These are phyloP conservation scores for Promerops cafer DNA, from an alignment of 2,113 vertebrate genomes.

Conservation along the genomic window DNA sequence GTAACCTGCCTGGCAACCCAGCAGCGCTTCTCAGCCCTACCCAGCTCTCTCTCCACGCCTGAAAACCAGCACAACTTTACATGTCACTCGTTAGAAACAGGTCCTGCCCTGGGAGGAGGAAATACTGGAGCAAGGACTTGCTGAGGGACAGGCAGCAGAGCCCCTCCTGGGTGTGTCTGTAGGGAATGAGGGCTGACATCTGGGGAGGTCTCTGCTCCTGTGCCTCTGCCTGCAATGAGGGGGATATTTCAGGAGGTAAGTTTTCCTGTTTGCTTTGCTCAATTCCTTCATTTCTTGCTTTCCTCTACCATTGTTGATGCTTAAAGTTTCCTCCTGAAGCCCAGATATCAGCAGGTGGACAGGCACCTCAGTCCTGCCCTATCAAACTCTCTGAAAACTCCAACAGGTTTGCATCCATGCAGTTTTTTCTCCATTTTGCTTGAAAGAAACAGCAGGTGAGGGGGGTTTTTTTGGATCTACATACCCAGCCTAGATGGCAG, in stretches of 20 bases:
- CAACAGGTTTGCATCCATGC: neutral
- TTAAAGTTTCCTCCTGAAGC: neutral
- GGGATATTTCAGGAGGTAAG: neutral
- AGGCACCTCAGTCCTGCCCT: neutral
- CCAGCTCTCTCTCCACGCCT: neutral
- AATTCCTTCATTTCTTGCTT: neutral
- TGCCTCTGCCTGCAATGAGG: neutral
- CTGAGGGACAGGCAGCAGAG: neutral
- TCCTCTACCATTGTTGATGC: neutral
- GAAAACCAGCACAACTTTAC: neutral
- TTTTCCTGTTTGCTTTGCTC: neutral
- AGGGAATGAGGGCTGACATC: neutral
- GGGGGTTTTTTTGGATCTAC: neutral
- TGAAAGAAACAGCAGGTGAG: neutral
- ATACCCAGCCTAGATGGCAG: neutral
- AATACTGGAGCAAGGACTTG: neutral
- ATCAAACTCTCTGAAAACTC: neutral
- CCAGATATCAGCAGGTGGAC: neutral
- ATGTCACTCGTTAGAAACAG: neutral
- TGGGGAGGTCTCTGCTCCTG: neutral
- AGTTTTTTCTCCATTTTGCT: neutral
- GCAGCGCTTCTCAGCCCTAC: neutral
- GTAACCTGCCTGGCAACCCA: slow-evolving; percentile 49
- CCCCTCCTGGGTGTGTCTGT: neutral
- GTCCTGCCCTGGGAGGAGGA: neutral